A percentile compares a stretch with the other conserved stretches of the same genome.
Evolutionary conservation across 2,797 vertebrate genomes (phyloP).

Genomic region (Gallinago stenura): DNA sequence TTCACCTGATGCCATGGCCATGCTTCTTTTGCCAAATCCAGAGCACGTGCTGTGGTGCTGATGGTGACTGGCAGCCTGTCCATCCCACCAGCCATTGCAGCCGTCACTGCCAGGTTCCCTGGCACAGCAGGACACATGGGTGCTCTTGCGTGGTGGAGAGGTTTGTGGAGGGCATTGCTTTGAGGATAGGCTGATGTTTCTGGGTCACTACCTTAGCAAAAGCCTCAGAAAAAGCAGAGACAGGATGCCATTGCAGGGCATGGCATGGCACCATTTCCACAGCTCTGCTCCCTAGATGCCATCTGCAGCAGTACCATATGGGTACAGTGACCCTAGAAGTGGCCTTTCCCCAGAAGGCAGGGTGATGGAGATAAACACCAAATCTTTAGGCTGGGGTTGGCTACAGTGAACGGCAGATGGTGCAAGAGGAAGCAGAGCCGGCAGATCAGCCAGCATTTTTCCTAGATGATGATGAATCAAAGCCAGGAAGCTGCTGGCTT

Average conservation of each 20-base stretch:
- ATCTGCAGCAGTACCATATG: background rate
- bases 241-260: background rate
- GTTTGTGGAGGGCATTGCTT: background rate
- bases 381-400: background rate
- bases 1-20: background rate
- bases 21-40: background rate
- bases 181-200: background rate
- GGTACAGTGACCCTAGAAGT: background rate
- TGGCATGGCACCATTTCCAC: background rate
- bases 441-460: slow-evolving; percentile 37
- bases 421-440: background rate
- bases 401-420: background rate
- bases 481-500: slow-evolving; percentile 45
- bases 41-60: rapidly evolving
- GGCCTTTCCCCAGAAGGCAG: background rate
- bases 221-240: background rate
- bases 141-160: background rate
- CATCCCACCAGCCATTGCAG: background rate
- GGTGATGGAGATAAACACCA: background rate
- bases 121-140: background rate
- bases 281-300: background rate
- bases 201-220: background rate
- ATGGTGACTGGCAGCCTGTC: background rate
- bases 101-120: background rate
- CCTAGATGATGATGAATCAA: slow-evolving; percentile 40